These are phyloP conservation scores for Sebastes reedi DNA, from an alignment of 2,797 vertebrate genomes.

Conservation along the genomic window DNA sequence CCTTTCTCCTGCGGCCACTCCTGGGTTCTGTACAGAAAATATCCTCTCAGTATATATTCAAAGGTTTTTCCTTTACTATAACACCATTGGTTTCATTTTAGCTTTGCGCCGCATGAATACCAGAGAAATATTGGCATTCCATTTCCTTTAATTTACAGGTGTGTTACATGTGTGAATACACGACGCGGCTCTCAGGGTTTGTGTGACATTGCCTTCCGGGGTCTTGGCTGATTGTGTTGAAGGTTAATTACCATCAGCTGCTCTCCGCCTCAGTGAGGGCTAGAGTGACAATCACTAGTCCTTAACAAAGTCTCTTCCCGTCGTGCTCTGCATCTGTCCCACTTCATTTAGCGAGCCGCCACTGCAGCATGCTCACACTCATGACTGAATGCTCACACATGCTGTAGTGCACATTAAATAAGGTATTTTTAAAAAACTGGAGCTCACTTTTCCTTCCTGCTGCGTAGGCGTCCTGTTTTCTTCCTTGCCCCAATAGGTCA, in stretches of 20 bases:
- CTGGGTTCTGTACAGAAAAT: neutral
- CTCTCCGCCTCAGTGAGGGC: constrained; percentile 53
- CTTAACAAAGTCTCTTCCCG: constrained; percentile 62
- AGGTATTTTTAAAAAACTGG: neutral
- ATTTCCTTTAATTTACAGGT: neutral
- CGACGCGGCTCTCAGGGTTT: neutral
- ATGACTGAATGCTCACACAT: constrained; percentile 8
- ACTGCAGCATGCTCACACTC: constrained; percentile 14
- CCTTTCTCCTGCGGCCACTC: neutral
- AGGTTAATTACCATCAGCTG: constrained; percentile 75
- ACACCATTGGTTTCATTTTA: neutral
- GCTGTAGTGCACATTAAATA: constrained; percentile 9
- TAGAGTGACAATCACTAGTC: constrained; percentile 49
- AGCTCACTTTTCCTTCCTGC: constrained; percentile 17
- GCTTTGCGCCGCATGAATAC: neutral
- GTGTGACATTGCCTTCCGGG: constrained; percentile 37
- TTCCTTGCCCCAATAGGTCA: constrained; percentile 27
- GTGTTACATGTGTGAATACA: neutral
- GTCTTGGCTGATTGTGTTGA: constrained; percentile 55
- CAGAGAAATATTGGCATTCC: neutral
- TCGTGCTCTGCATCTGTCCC: constrained; percentile 36
- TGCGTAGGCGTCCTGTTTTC: constrained; percentile 16
- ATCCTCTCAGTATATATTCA: neutral
- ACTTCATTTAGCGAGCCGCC: constrained; percentile 42
- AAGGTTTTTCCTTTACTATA: neutral